Evolutionary conservation across 2,797 vertebrate species (phyloP).

Genomic region (Myripristis murdjan): DNA sequence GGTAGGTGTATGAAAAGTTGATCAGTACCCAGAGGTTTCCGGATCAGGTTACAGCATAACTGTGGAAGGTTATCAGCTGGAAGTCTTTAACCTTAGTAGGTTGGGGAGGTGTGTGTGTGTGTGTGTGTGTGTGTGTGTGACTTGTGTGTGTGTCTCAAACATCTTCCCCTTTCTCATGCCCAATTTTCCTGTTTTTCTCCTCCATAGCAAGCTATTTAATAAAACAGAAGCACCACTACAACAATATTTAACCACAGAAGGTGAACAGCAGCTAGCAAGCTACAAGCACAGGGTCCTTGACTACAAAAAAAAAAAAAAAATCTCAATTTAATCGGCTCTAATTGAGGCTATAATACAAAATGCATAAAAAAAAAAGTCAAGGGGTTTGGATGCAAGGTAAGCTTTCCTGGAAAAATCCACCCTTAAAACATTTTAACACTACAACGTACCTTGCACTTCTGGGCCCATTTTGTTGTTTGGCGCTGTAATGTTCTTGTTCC

Average conservation of each 20-base stretch:
- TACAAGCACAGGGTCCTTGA: no score
- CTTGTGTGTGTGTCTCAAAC: no score
- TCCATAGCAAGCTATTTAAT: no score
- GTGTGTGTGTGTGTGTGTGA: not conserved
- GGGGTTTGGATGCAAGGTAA: not conserved
- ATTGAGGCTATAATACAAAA: no score
- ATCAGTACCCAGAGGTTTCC: slow-evolving; percentile 67
- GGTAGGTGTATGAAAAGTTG: slow-evolving; percentile 31
- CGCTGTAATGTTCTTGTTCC: not conserved
- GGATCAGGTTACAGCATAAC: slow-evolving; percentile 58
- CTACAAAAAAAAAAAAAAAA: no score
- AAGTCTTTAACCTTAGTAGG: slow-evolving; percentile 44
- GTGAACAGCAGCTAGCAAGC: not conserved
- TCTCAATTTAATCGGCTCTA: no score
- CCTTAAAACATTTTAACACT: not conserved
- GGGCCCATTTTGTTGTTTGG: not conserved
- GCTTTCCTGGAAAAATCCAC: not conserved
- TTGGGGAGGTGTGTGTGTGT: not conserved
- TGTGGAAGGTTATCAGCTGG: slow-evolving; percentile 46
- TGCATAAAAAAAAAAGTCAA: not conserved
- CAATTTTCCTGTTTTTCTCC: not conserved
- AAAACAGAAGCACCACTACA: not conserved
- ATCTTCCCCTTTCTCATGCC: no score
- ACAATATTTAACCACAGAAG: slow-evolving; percentile 7
- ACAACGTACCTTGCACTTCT: no score